phyloP scores from a whole-genome alignment of 2,888 invertebrate genomes.

The Agriopis aurantiaria region DNA sequence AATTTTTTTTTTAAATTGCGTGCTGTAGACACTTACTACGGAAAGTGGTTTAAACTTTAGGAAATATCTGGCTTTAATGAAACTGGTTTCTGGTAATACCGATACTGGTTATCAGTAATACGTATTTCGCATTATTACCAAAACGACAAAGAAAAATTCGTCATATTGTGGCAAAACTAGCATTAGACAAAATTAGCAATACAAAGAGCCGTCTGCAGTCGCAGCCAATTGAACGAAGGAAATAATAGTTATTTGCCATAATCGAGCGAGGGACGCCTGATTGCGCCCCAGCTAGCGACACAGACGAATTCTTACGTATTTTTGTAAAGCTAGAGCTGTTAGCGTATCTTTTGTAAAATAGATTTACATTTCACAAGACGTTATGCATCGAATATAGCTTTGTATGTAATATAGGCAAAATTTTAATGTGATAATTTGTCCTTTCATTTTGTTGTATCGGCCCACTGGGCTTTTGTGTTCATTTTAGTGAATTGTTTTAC shows the following conservation, averaged over 20 bases:
- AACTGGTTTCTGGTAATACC: too few relatives aligned
- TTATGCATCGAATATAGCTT: neutral
- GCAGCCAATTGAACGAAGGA: slow-evolving; percentile 74
- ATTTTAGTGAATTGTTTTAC: too few relatives aligned
- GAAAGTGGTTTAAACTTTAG: too few relatives aligned
- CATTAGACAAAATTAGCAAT: slow-evolving; percentile 76
- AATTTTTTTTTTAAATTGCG: too few relatives aligned
- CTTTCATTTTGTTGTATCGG: neutral
- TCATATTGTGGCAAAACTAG: slow-evolving; percentile 66
- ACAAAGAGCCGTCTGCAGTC: slow-evolving; percentile 70
- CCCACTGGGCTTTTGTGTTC: too few relatives aligned
- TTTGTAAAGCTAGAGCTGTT: slow-evolving; percentile 53
- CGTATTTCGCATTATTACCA: neutral
- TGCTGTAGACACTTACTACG: too few relatives aligned
- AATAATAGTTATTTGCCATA: slow-evolving; percentile 83
- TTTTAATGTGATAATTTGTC: neutral
- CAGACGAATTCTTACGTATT: slow-evolving; percentile 68
- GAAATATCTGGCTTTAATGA: too few relatives aligned
- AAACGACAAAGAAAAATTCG: slow-evolving; percentile 40
- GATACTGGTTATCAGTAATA: neutral
- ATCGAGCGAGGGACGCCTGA: slow-evolving; percentile 84
- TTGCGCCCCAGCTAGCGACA: slow-evolving; percentile 74
- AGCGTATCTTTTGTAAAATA: slow-evolving; percentile 1
- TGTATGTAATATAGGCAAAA: too few relatives aligned
- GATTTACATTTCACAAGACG: neutral